Percentiles rank a stretch among this genome's conserved stretches.
Evolutionary conservation across 2,797 vertebrate genomes (phyloP).

Genomic region (Tragopan temminckii): DNA sequence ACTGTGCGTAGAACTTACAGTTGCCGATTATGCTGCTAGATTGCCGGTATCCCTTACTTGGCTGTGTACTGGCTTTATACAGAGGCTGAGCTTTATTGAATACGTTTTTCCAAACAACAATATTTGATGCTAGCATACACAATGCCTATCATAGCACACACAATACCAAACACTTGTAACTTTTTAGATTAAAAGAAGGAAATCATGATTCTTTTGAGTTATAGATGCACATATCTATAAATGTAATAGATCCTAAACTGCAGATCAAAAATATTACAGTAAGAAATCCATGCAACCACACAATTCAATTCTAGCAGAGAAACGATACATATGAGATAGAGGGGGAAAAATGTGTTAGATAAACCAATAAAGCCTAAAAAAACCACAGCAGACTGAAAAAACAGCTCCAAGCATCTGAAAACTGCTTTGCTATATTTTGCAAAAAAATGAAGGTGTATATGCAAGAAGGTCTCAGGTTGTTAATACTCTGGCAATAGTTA

Average conservation of each 20-base stretch:
- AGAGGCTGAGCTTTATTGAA: not conserved
- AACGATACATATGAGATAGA: not conserved
- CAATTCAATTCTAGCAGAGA: not conserved
- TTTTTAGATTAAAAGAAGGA: constrained; percentile 14
- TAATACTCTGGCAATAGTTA: not conserved
- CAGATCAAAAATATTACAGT: constrained; percentile 9
- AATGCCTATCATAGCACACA: not conserved
- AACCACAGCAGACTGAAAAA: not conserved
- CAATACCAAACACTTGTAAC: not conserved
- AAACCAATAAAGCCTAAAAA: not conserved
- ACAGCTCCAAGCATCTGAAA: not conserved
- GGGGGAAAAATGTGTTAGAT: not conserved
- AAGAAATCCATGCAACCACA: not conserved
- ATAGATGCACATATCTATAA: not conserved
- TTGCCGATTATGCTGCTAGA: not conserved
- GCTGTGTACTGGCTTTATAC: not conserved
- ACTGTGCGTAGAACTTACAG: not conserved
- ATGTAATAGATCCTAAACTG: not conserved
- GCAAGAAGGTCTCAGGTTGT: not conserved
- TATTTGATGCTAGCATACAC: constrained; percentile 48
- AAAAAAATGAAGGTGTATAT: not conserved
- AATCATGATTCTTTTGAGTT: not conserved
- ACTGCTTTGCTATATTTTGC: not conserved
- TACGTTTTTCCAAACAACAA: constrained; percentile 24
- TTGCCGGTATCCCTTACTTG: not conserved